Evolutionary conservation across 2,113 vertebrate species (phyloP).

Genomic region (Mus pahari): DNA sequence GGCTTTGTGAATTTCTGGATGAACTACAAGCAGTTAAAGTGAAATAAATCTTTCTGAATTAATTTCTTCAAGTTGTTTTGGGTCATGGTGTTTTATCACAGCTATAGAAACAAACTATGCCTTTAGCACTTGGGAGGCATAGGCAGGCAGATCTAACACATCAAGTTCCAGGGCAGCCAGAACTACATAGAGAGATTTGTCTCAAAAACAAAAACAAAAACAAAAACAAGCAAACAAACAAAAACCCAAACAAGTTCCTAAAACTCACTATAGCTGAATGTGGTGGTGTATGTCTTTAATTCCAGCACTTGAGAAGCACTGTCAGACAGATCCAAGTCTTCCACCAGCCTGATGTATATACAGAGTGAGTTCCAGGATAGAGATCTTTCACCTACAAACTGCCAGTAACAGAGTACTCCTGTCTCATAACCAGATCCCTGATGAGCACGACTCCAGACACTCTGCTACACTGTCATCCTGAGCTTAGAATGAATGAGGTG

Average conservation of each 20-base stretch:
- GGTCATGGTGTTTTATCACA: background rate
- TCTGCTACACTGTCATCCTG: background rate
- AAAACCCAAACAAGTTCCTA: background rate
- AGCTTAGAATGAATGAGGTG: background rate
- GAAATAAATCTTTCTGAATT: background rate
- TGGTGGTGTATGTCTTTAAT: background rate
- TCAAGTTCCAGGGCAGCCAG: background rate
- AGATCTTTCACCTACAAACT: background rate
- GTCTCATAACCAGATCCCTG: background rate
- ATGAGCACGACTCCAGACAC: background rate
- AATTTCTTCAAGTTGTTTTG: background rate
- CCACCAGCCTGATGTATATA: background rate
- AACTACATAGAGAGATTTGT: background rate
- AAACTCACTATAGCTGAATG: background rate
- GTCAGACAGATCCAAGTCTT: background rate
- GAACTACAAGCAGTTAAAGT: background rate
- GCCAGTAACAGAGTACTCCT: background rate
- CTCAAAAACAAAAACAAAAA: background rate
- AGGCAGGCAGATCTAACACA: background rate
- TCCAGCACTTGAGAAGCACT: background rate
- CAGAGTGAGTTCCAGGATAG: background rate
- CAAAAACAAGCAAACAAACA: background rate
- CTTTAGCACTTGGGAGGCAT: background rate
- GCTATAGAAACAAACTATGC: background rate
- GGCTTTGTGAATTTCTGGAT: background rate